Evolutionary conservation across 2,113 vertebrate genomes (phyloP).

Genomic region (Mionectes macconnelli): DNA sequence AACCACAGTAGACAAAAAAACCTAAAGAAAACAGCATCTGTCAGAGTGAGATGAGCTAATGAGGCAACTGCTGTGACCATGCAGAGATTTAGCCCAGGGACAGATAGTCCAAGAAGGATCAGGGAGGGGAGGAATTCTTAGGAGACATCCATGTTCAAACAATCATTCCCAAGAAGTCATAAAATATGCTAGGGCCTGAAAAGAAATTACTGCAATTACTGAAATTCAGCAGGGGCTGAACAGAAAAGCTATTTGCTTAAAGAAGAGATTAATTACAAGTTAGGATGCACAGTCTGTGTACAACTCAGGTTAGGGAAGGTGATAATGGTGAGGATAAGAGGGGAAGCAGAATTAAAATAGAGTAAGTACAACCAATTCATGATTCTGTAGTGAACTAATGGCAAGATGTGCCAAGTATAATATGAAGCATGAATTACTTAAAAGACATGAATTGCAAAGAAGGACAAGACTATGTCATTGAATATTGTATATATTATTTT

Average conservation of each 20-base stretch:
- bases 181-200: constrained; percentile 35
- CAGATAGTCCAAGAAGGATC: neutral
- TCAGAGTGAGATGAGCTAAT: constrained; percentile 29
- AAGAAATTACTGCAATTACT: neutral
- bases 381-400: neutral
- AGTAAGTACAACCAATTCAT: neutral
- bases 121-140: neutral
- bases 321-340: neutral
- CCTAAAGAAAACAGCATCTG: constrained; percentile 23
- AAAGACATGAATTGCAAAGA: neutral
- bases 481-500: neutral
- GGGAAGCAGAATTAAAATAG: neutral
- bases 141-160: neutral
- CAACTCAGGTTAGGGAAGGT: neutral
- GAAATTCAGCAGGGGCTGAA: neutral
- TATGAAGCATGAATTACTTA: neutral
- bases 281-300: neutral
- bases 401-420: neutral
- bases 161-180: constrained; percentile 3
- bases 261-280: constrained; percentile 2
- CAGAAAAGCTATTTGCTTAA: neutral
- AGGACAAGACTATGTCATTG: neutral
- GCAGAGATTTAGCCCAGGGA: neutral
- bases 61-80: constrained; percentile 3
- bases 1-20: neutral